Conservation (phyloP, 2,113 vertebrate genomes). For the Ictalurus furcatus region DNA sequence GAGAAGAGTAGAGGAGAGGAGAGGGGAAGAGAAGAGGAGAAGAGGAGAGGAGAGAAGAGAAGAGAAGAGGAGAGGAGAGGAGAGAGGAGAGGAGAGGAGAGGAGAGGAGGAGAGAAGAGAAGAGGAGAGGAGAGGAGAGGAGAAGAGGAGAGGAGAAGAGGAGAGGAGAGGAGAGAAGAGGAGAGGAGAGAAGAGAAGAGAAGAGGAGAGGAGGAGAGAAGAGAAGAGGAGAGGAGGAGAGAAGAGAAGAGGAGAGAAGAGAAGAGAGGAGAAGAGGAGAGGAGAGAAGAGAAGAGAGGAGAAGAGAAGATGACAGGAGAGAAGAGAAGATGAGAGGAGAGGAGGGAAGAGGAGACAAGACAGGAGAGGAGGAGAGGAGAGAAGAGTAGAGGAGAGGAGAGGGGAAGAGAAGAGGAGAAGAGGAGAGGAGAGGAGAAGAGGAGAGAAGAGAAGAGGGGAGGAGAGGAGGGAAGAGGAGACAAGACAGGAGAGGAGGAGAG, state of each 20-base stretch:
- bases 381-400: too few species aligned
- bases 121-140: neutral
- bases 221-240: too few species aligned
- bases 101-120: too few species aligned
- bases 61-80: too few species aligned
- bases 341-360: neutral
- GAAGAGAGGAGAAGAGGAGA: too few species aligned
- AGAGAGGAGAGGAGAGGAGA: neutral
- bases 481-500: neutral
- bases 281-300: too few species aligned
- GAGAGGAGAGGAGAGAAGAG: too few species aligned
- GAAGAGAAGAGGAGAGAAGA: too few species aligned
- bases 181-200: neutral
- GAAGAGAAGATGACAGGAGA: neutral
- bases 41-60: neutral
- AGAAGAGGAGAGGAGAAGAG: neutral
- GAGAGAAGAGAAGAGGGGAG: too few species aligned
- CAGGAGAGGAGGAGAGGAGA: neutral
- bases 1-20: neutral
- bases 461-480: neutral
- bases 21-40: too few species aligned
- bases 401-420: too few species aligned
- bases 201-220: neutral
- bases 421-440: too few species aligned
- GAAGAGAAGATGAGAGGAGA: neutral